Evolutionary conservation across 2,113 vertebrate genomes (phyloP).

Genomic region (Callipepla squamata): DNA sequence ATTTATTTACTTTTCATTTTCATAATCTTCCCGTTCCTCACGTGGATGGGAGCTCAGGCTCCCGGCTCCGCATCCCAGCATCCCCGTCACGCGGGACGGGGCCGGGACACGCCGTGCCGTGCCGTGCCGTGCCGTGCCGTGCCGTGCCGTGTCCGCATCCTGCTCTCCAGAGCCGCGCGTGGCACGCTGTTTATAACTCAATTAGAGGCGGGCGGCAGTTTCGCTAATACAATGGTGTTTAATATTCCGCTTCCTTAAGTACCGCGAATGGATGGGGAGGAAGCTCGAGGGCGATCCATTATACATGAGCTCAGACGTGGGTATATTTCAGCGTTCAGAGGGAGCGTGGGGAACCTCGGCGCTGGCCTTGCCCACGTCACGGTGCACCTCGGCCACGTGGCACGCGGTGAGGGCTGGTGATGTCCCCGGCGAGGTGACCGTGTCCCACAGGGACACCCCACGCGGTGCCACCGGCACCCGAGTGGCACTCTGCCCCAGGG

Average conservation of each 20-base stretch:
- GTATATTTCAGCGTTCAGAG: neutral
- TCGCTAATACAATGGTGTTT: conserved; percentile 69
- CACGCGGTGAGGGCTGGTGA: accelerated
- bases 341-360: conserved; percentile 41
- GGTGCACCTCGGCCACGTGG: neutral
- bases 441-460: neutral
- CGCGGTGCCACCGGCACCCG: neutral
- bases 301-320: conserved; percentile 57
- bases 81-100: neutral
- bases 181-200: conserved; percentile 62
- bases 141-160: neutral
- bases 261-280: conserved; percentile 63
- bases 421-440: neutral
- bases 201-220: conserved; percentile 31
- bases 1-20: conserved; percentile 83
- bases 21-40: conserved; percentile 55
- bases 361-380: neutral
- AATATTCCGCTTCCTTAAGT: conserved; percentile 70
- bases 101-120: accelerated
- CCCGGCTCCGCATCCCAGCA: neutral
- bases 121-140: too few relatives aligned
- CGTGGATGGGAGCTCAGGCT: conserved; percentile 12
- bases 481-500: neutral
- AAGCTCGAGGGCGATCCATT: conserved; percentile 15
- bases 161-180: neutral